Base-by-base conservation (phyloP, 2,797 vertebrate species). In the Lepilemur ruficaudatus region DNA sequence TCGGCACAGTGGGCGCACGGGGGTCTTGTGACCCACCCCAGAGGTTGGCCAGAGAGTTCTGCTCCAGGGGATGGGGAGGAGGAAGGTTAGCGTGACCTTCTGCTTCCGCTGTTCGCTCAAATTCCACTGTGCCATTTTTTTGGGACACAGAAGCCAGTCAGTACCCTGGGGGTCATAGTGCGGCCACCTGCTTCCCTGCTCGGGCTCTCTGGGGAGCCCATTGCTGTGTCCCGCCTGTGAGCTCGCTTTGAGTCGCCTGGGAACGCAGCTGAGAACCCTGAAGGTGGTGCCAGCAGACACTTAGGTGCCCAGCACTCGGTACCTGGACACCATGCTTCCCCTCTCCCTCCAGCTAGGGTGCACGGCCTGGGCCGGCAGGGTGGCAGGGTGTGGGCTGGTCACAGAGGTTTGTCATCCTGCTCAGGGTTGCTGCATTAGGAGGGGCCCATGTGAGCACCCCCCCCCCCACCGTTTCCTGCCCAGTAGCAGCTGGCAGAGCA, bases 401-500 rank as follows among this genome's bases (percentile, higher is more conserved):
- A 20, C 23, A 48, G 25, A 10, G 12, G 25, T 25, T 28, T 86
- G 70, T 57, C 86, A 48, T 15, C 28, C 61, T 57, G 67, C 70
- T 52, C 38, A 2, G 59, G 75, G 13, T 38, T 50, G n/a, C 93
- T 80, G 79, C 52, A 46, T 25, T 94, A 90, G 94, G 97, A 48
- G 10, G 17, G 98, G 22, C 55, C 22, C 22, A 9, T 23, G 7
- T 23, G 55, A 55, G 22, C 55, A 55, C 55, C 22, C 7, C 52
- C 52, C 48, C 85, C 86, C 94, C 52, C 41, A 82, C 73, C 0
- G 9, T 4, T 57, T 35, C 89, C 88, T 32, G 11, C 79, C 76
- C 46, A 72, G 50, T 69, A 97, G 96, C 98, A 98, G 97, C 98
- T 98, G 98, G 98, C 98, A 98, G 98, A 97, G 98, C 88, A 97